These are phyloP conservation scores for Bubo scandiacus DNA, from an alignment of 2,113 vertebrate genomes.

Conservation along the genomic window DNA sequence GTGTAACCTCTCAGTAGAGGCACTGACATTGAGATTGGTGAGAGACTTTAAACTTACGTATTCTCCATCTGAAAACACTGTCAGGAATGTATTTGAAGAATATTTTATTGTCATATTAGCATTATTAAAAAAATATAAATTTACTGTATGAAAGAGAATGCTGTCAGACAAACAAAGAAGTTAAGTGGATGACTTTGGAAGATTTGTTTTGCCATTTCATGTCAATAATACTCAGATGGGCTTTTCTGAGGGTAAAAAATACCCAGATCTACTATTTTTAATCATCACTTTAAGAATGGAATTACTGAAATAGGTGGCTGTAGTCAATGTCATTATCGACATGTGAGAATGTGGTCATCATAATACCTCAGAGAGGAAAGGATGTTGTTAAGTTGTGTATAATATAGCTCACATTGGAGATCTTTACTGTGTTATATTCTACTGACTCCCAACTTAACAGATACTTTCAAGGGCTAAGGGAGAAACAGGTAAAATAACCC, in stretches of 20 bases:
- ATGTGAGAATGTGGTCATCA: neutral
- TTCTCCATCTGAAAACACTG: neutral
- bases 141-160: neutral
- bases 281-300: neutral
- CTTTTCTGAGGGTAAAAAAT: neutral
- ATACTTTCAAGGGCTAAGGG: neutral
- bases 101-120: neutral
- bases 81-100: neutral
- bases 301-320: neutral
- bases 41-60: neutral
- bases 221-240: neutral
- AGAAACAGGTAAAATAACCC: neutral
- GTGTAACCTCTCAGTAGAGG: neutral
- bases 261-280: neutral
- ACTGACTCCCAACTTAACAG: neutral
- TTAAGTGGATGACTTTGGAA: neutral
- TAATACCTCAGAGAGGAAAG: neutral
- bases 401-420: neutral
- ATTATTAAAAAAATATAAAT: neutral
- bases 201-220: neutral
- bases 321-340: neutral
- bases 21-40: neutral
- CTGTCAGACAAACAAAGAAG: fast-evolving
- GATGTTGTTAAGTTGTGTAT: neutral
- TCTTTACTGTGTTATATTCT: neutral